phyloP scores from a whole-genome alignment of 2,888 invertebrate species.

The Synanthedon formicaeformis region DNA sequence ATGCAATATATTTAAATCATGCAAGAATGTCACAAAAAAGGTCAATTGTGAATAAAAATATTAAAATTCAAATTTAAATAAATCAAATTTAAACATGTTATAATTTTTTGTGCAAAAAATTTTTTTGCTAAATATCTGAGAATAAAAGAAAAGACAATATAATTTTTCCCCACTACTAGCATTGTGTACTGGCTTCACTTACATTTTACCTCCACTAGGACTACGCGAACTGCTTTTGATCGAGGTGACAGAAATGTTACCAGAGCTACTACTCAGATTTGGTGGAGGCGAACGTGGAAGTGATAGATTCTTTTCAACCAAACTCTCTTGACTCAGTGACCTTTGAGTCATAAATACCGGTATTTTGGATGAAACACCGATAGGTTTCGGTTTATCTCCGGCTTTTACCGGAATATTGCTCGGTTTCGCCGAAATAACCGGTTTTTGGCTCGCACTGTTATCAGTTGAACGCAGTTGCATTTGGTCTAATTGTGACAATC shows the following conservation, averaged over 20 bases:
- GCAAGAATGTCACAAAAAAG: too few species aligned
- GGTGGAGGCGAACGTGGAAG: slow-evolving; percentile 54
- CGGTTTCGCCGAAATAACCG: slow-evolving; percentile 51
- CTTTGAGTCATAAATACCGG: slow-evolving; percentile 62
- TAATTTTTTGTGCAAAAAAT: too few species aligned
- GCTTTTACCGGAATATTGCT: slow-evolving; percentile 61
- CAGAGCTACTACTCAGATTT: slow-evolving; percentile 45
- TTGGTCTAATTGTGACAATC: slow-evolving; percentile 69
- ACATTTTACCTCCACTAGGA: slow-evolving; percentile 60
- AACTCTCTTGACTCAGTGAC: slow-evolving; percentile 63
- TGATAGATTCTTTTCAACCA: slow-evolving; percentile 48
- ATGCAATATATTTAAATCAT: too few species aligned
- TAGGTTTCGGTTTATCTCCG: slow-evolving; percentile 36
- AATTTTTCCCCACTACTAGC: too few species aligned
- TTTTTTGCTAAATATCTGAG: too few species aligned
- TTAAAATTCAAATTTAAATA: too few species aligned
- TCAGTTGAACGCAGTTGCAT: slow-evolving; percentile 41
- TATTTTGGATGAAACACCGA: slow-evolving; percentile 60
- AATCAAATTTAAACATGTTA: too few species aligned
- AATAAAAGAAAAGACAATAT: too few species aligned
- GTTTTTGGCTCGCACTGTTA: slow-evolving; percentile 34
- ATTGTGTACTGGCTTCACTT: not conserved
- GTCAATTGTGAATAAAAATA: too few species aligned
- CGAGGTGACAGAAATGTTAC: slow-evolving; percentile 72
- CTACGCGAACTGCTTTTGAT: slow-evolving; percentile 72